Evolutionary conservation across 2,113 vertebrate species (phyloP), one percentile per base, ranked within the genome.

Genomic region (Glaucomys volans): DNA sequence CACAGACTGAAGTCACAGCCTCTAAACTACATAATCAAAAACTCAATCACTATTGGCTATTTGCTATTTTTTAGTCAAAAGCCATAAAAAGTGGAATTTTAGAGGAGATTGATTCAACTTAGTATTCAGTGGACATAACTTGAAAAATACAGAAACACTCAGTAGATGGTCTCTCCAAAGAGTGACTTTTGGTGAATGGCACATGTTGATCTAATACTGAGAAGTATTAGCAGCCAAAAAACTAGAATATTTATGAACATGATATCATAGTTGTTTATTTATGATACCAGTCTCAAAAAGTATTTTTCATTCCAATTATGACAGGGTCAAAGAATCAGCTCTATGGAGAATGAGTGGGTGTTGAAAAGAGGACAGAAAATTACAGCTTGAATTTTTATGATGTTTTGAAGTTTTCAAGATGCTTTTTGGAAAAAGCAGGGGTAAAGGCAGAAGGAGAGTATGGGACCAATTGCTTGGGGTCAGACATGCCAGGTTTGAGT

Each of bases 11-110:
- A 95, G 64, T 80, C 85, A 95, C 13, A 67, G 40, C 24, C 28
- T 91, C 83, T 97, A 95, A 97, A 93, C 69, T 54, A 75, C 17
- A 47, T 52, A 92, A 89, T 54, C 14, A 91, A 96, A 93, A 95
- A 57, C 91, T 75, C 47, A 64, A 4, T 86, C 62, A 47, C 40
- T 81, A 20, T 37, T 84, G 24, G 42, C 14, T 91, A 18, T 69
- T 91, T 40, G n/a, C 71, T 50, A 42, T 80, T 82, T 79, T 89
- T 47, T 8, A 91, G 4, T 85, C 24, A 69, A 80, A 91, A 2
- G 0, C 26, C 40, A 91, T 86, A 24, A 87, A 76, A 87, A 80
- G 37, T 67, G 42, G 12, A 94, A 83, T 84, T 96, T 75, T 89
- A 4, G 17, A 87, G 54, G 24, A 66, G 28, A 16, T 66, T 82